Evolutionary conservation across 2,113 vertebrate species (phyloP), one percentile per base, ranked within the genome.

Genomic region (Callocephalon fimbriatum): DNA sequence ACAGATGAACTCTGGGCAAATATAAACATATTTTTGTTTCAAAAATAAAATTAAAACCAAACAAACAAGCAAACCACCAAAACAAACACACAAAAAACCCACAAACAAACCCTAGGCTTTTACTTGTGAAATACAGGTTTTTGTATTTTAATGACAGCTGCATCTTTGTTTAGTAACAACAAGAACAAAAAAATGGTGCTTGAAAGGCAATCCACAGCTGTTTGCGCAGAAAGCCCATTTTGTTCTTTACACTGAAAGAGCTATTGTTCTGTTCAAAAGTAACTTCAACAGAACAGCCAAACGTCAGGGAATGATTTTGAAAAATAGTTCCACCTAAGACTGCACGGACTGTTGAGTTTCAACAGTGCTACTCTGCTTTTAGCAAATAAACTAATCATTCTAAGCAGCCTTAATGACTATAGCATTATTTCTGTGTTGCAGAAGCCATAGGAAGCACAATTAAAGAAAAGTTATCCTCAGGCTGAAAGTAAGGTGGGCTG

Each of bases 191-290:
- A 62, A 87, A 27, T 9, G 4, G 22, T 65, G 32, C 59, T 88
- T 50, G 59, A 51, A 81, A 81, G 86, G 15, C 29, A 38, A 45
- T 18, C 32, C 63, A 81, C 42, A 74, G 53, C 51, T 95, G 32
- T 61, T 91, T 59, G 20, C 19, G 72, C 62, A 88, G 51, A 84
- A 86, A 88, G 58, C 12, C 38, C 32, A 42, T 73, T 90, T 84
- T 94, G 74, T 67, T 84, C 78, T 76, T 90, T 59, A 78, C 27
- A 6, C 25, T 53, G 40, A 93, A 96, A 94, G 92, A 59, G 38
- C 31, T 91, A 61, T 62, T 94, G 81, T 74, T 95, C 35, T 67
- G 10, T 65, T 76, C 75, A 45, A 79, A 94, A 90, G 78, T 10
- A 93, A 17, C 32, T 81, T 47, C 48, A 68, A 62, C 47, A 78